Evolutionary conservation across 2,113 vertebrate genomes (phyloP), one percentile per base, ranked within the genome.

Genomic region (Xiphorhynchus elegans): DNA sequence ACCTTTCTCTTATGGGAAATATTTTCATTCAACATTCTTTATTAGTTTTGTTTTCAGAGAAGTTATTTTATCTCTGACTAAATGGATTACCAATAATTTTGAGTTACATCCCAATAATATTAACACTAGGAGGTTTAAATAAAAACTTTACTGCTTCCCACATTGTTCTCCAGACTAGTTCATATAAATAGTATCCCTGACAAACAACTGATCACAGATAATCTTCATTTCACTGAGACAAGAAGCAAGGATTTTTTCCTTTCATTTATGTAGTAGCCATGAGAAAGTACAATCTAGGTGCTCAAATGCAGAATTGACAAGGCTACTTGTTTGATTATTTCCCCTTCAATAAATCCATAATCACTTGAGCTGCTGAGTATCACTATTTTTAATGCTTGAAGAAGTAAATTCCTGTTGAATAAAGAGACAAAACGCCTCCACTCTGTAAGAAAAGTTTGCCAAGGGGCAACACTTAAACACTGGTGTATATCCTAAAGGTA

Each of bases 401-500:
- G 31, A 96, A 90, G 72, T 60, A 92, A 96, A 90, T 23, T 29
- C 50, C 56, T 26, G 56, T 24, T 77, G 68, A 89, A 80, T 60
- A 67, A 80, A 77, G 47, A 91, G 67, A 94, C 47, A 64, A 95
- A 96, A 90, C 50, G 63, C 39, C 15, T 78, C 37, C 9, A 29
- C 23, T 80, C 53, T 55, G 47, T 55, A 66, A 78, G 44, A 81
- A 66, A 81, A 87, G n/a, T 72, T 92, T 90, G 88, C 76, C 81
- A 74, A 75, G 56, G 59, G 95, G 76, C 31, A 87, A 73, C 58
- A 75, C 33, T 87, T 46, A 92, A 68, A 58, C 63, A 73, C 1
- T 52, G 33, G 52, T 72, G 66, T 78, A 46, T 81, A 56, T 95
- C 93, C 86, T 93, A 72, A 64, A 96, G 60, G 56, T 75, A 89